A percentile compares a stretch with the other conserved stretches of the same genome.
These are phyloP conservation scores for Xanthostigma xanthostigma DNA, from an alignment of 2,888 invertebrate genomes.

Conservation along the genomic window DNA sequence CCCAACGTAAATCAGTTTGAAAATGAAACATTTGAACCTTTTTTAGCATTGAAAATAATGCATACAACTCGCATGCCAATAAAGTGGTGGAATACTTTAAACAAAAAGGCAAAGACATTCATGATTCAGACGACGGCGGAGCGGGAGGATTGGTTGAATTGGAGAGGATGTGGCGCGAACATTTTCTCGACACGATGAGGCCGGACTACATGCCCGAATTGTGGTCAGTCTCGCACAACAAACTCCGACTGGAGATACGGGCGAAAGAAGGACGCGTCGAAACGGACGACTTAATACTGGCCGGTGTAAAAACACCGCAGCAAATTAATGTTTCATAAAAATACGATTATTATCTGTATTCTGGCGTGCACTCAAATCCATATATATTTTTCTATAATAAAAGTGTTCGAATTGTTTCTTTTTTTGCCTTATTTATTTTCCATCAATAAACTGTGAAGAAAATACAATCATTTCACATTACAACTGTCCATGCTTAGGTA, in stretches of 20 bases:
- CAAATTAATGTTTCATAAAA: no score
- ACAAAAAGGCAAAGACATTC: conserved; percentile 22
- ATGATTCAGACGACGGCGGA: background rate
- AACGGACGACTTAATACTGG: conserved; percentile 18
- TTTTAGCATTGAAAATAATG: conserved; percentile 30
- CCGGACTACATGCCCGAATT: conserved; percentile 53
- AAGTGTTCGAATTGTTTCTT: background rate
- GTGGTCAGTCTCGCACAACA: conserved; percentile 64
- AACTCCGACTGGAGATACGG: conserved; percentile 38
- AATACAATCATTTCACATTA: background rate
- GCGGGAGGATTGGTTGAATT: conserved; percentile 45
- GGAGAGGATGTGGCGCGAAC: conserved; percentile 59
- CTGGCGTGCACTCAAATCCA: no score
- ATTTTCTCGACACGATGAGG: conserved; percentile 57
- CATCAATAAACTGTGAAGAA: background rate
- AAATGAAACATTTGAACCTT: background rate
- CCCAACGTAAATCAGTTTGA: background rate
- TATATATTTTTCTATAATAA: no score
- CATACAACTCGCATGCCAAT: conserved; percentile 38
- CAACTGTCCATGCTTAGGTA: no score
- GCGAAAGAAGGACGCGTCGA: conserved; percentile 35
- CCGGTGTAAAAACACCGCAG: background rate
- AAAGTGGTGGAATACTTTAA: conserved; percentile 43
- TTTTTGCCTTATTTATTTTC: background rate
- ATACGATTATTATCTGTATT: no score